A percentile compares a stretch with the other conserved stretches of the same genome.
These are phyloP conservation scores for Pygocentrus nattereri DNA, from an alignment of 2,797 vertebrate genomes.

Conservation along the genomic window DNA sequence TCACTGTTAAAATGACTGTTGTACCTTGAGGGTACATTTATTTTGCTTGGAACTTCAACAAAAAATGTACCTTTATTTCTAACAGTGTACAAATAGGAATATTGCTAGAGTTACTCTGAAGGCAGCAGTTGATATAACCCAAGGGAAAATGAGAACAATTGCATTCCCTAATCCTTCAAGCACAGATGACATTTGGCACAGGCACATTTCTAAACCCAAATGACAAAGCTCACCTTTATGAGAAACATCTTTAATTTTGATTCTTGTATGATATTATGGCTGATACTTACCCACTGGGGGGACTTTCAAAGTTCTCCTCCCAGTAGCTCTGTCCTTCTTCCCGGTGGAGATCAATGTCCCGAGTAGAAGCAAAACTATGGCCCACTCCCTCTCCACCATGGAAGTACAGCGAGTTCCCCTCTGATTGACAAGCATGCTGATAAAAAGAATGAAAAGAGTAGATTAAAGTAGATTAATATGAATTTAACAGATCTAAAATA, in stretches of 20 bases:
- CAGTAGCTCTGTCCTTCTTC: constrained; percentile 93
- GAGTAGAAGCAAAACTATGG: constrained; percentile 91
- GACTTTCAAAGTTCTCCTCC: constrained; percentile 96
- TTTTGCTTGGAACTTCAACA: too few relatives aligned
- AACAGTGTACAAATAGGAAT: too few relatives aligned
- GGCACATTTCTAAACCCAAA: too few relatives aligned
- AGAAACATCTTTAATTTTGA: background rate
- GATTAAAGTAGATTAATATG: background rate
- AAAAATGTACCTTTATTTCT: too few relatives aligned
- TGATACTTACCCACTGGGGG: constrained; percentile 88
- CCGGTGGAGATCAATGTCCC: constrained; percentile 91
- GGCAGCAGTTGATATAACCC: too few relatives aligned
- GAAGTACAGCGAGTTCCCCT: constrained; percentile 96
- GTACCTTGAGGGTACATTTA: too few relatives aligned
- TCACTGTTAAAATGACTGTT: too few relatives aligned
- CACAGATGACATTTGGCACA: too few relatives aligned
- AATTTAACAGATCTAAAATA: background rate
- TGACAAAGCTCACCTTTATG: too few relatives aligned
- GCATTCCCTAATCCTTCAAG: too few relatives aligned
- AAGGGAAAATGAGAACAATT: too few relatives aligned
- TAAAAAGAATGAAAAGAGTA: constrained; percentile 49
- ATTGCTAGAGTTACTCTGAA: too few relatives aligned
- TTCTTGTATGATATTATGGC: background rate
- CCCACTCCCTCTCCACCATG: constrained; percentile 89
- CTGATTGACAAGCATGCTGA: constrained; percentile 98